These are phyloP conservation scores for Drosophila ambigua DNA, from an alignment of 1,140 invertebrate species.

Conservation along the genomic window DNA sequence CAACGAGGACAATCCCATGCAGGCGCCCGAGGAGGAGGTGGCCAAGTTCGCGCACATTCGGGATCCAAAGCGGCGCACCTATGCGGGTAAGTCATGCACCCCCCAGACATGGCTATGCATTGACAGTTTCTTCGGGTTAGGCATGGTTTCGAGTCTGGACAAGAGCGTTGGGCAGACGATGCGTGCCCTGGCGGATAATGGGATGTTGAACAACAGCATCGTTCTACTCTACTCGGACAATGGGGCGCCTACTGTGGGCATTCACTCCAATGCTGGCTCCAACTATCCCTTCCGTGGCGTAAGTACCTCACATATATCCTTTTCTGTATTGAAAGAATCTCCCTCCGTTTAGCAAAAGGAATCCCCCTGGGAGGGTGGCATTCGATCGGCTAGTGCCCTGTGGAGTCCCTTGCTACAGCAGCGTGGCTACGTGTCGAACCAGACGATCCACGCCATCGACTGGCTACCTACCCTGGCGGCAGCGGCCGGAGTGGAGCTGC, in stretches of 20 bases:
- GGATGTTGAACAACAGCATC: constrained; percentile 90
- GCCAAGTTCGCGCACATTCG: constrained; percentile 90
- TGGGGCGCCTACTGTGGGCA: constrained; percentile 90
- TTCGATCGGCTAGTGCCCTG: constrained; percentile 90
- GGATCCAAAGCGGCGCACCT: constrained; percentile 89
- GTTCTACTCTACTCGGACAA: constrained; percentile 91
- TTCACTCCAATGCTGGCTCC: constrained; percentile 91
- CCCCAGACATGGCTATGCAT: too few species aligned
- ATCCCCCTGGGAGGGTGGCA: constrained; percentile 93
- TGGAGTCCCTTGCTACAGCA: constrained; percentile 89
- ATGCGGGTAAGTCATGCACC: constrained; percentile 87
- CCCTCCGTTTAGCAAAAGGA: constrained; percentile 86
- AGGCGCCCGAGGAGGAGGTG: constrained; percentile 91
- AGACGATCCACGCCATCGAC: constrained; percentile 93
- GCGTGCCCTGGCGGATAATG: constrained; percentile 87
- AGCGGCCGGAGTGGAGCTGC: constrained; percentile 85
- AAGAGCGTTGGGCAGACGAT: constrained; percentile 92
- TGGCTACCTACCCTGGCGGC: constrained; percentile 93
- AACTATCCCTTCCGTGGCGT: constrained; percentile 95
- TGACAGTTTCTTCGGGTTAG: constrained; percentile 66
- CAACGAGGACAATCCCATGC: constrained; percentile 88
- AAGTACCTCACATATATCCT: constrained; percentile 45
- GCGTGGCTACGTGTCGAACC: constrained; percentile 87
- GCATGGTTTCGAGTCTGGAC: constrained; percentile 94
- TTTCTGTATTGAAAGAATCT: too few species aligned